A percentile compares a stretch with the other conserved stretches of the same genome.
Evolutionary conservation across 2,797 vertebrate genomes (phyloP).

Genomic region (Epinephelus coioides): DNA sequence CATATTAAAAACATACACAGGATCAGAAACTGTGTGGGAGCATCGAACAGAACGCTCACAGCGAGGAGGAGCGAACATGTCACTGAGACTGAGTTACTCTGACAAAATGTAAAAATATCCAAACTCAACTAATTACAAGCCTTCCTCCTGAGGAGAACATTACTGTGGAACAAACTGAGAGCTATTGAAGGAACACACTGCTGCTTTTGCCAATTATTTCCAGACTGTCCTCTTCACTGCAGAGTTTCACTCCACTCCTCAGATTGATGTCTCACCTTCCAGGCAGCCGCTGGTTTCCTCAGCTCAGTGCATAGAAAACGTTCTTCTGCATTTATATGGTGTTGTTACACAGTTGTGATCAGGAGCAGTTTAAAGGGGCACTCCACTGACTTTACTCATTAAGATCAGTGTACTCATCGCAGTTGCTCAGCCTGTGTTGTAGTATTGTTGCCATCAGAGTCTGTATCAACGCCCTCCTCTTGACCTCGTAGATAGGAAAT

Average conservation of each 20-base stretch:
- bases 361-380: too few relatives aligned
- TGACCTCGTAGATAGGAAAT: too few relatives aligned
- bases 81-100: not conserved
- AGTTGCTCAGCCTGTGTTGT: too few relatives aligned
- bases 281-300: not conserved
- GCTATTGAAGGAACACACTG: not conserved
- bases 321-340: too few relatives aligned
- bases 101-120: not conserved
- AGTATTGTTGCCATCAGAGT: too few relatives aligned
- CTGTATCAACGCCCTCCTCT: too few relatives aligned
- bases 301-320: not conserved
- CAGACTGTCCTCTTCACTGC: not conserved
- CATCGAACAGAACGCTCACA: not conserved
- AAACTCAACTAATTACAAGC: not conserved
- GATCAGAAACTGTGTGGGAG: not conserved
- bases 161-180: constrained; percentile 1
- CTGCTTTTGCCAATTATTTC: not conserved
- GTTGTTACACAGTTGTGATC: not conserved
- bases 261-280: not conserved
- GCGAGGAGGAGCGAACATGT: not conserved
- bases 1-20: constrained; percentile 2
- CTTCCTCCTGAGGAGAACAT: not conserved
- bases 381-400: too few relatives aligned
- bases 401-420: too few relatives aligned
- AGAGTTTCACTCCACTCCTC: constrained; percentile 1